Evolutionary conservation across 1,140 invertebrate genomes (phyloP).

Genomic region (Achatina immaculata): DNA sequence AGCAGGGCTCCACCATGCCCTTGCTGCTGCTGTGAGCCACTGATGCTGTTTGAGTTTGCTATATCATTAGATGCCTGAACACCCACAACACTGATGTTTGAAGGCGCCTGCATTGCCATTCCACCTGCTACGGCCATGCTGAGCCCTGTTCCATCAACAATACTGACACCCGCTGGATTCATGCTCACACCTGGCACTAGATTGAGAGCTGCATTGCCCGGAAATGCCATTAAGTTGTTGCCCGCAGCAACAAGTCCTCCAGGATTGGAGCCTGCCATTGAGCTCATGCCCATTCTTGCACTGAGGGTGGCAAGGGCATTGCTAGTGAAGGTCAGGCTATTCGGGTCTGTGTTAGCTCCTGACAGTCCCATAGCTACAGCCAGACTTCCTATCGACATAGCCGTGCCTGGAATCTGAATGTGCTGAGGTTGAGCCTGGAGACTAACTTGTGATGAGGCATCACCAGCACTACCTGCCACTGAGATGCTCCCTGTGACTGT

Average conservation of each 20-base stretch:
- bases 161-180: slow-evolving; percentile 25
- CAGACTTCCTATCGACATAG: slow-evolving; percentile 35
- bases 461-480: slow-evolving; percentile 19
- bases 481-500: slow-evolving; percentile 22
- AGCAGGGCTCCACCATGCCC: neutral
- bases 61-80: neutral
- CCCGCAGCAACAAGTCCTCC: slow-evolving; percentile 24
- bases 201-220: slow-evolving; percentile 23
- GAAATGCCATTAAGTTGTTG: slow-evolving; percentile 32
- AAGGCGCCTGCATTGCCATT: neutral
- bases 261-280: slow-evolving; percentile 16
- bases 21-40: neutral
- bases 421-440: slow-evolving; percentile 25
- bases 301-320: slow-evolving; percentile 32
- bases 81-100: slow-evolving; percentile 6
- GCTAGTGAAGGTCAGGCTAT: slow-evolving; percentile 36
- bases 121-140: slow-evolving; percentile 36
- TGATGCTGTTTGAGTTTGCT: neutral
- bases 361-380: slow-evolving; percentile 40
- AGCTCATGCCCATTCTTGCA: slow-evolving; percentile 38
- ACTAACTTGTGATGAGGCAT: slow-evolving; percentile 6
- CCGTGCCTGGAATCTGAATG: slow-evolving; percentile 32
- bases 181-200: slow-evolving; percentile 29
- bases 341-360: slow-evolving; percentile 30
- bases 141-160: slow-evolving; percentile 24